These are phyloP conservation scores for Cheilosia scutellata DNA, from an alignment of 2,888 invertebrate species.

Conservation along the genomic window DNA sequence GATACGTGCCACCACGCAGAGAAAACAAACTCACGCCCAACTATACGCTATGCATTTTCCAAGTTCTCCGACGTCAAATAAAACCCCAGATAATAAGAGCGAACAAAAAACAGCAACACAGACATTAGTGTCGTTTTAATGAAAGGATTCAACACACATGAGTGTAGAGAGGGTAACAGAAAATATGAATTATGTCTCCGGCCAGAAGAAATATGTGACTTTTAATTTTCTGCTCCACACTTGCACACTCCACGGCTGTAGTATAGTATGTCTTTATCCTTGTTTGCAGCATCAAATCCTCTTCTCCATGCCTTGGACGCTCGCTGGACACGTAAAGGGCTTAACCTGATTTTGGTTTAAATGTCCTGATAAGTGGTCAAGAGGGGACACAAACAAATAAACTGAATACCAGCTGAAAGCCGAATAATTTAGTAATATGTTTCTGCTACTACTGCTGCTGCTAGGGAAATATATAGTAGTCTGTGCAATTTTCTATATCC, in stretches of 20 bases:
- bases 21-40: conserved; percentile 29
- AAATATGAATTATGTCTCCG: conserved; percentile 63
- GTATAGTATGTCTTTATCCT: conserved; percentile 31
- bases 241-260: background rate
- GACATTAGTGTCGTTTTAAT: conserved; percentile 61
- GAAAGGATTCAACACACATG: conserved; percentile 44
- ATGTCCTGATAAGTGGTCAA: conserved; percentile 74
- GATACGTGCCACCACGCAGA: conserved; percentile 18
- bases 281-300: conserved; percentile 38
- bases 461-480: background rate
- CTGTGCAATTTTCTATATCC: conserved; percentile 32
- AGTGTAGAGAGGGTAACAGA: background rate
- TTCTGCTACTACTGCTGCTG: conserved; percentile 16
- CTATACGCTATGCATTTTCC: conserved; percentile 23
- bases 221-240: conserved; percentile 48
- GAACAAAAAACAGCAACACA: conserved; percentile 14
- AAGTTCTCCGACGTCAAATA: conserved; percentile 31
- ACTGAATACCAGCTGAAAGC: conserved; percentile 65
- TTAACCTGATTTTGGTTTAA: conserved; percentile 72
- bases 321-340: conserved; percentile 54
- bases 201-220: conserved; percentile 60
- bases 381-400: conserved; percentile 35
- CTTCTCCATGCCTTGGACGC: background rate
- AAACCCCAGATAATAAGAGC: conserved; percentile 43
- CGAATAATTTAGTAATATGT: conserved; percentile 68